Evolutionary conservation across 2,888 invertebrate species (phyloP), one percentile per base, ranked within the genome.

Genomic region (Lasiommata megera): DNA sequence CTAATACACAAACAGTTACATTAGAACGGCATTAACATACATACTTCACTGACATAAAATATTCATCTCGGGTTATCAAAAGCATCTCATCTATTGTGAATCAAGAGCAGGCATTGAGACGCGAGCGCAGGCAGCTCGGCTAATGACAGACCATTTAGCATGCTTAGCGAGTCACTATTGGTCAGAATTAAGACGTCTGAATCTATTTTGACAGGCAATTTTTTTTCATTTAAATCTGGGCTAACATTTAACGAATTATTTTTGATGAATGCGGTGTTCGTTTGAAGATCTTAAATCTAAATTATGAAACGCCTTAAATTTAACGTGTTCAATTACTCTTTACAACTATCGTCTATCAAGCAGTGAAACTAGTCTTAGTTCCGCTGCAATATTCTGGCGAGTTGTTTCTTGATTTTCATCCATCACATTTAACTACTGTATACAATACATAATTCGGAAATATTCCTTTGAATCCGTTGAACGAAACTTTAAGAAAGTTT

Each of bases 131-230:
- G 54, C 51, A 61, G 54, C 73, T 70, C 68, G 67, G 56, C 60
- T 83, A 84, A 83, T 80, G 82, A 84, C 80, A 72, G 73, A 75
- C 74, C 77, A 80, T 84, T 86, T 83, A 82, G 80, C 77, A 71
- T 58, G 58, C 52, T 60, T 55, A 12, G 28, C 9, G 9, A 44
- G 14, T 23, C 14, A 60, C 52, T 58, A 64, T 54, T 67, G 69
- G 72, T 73, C 68, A 74, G 74, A 34, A 84, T 84, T 80, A 83
- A 84, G 79, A 72, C 66, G 78, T 83, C 74, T 47, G 54, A 63
- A 64, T 66, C 68, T 70, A 67, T 73, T 75, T 74, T 74, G 75
- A 72, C 73, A 70, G 70, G 67, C 64, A 60, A 71, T 73, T 76
- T 75, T 76, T 58, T 52, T 78, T 76, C 70, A 67, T 71, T 63